Base-by-base conservation (phyloP, 2,888 invertebrate species). In the Archaeoteleia sp. region DNA sequence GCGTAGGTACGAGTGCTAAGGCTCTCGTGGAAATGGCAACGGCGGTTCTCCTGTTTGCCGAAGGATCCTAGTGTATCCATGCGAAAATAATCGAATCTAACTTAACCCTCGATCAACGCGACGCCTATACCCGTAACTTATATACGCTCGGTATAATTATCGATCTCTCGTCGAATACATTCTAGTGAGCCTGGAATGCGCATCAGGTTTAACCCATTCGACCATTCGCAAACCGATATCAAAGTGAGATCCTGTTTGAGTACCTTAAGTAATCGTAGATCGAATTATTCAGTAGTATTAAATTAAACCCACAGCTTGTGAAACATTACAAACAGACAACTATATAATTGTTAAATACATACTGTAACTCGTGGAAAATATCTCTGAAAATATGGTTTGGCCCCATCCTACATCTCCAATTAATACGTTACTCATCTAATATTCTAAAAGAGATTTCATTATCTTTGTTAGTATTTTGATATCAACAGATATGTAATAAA, bases 131-230 rank as follows among this genome's bases (percentile, higher is more conserved):
- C 35, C 54, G 54, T 55, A 60, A 67, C 61, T 67, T 67, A 49
- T 57, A 46, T 25, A 55, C 55, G 67, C 67, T 67, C 67, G 61
- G 67, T 61, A 67, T 67, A 67, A 61, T 67, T 61, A 61, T 67
- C 60, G 67, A 67, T 61, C 51, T 27, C 49, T 20, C 40, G 51
- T 51, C 29, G 34, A 61, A 45, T 54, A 25, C 40, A 49, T 48
- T 49, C 49, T 54, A 48, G 17, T 35, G 48, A 15, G 10, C 23
- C 25, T 5, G 25, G 45, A 65, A 53, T 53, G 39, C 32, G 53
- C 53, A 20, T 42, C 13, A 23, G 32, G 48, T 51, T 58, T 54
- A 10, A 34, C 25, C 35, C 53, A 15, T 42, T 60, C 58, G 48
- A 40, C 58, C 54, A 20, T 49, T 15, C n/a, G 15, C 46, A 17